Percentiles rank a stretch among this genome's conserved stretches.
These are phyloP conservation scores for Anguilla rostrata DNA, from an alignment of 2,113 vertebrate genomes.

Conservation along the genomic window DNA sequence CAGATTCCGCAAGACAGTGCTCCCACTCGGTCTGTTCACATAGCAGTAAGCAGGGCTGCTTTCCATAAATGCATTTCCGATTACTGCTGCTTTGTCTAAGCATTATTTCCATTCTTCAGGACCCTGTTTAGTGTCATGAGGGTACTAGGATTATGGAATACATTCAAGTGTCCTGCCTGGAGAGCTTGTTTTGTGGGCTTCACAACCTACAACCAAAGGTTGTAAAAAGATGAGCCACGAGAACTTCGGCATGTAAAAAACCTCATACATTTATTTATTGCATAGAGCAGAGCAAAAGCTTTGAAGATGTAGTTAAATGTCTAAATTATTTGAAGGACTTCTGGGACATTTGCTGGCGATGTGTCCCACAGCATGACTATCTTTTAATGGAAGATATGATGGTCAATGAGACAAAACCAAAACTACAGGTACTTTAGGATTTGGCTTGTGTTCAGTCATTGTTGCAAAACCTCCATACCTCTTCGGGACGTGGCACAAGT, in stretches of 20 bases:
- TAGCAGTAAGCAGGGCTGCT: background rate
- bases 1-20: conserved; percentile 19
- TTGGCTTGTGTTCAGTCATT: background rate
- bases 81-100: too few species aligned
- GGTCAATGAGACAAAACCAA: background rate
- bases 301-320: background rate
- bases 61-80: too few species aligned
- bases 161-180: too few species aligned
- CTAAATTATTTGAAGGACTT: background rate
- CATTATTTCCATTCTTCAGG: too few species aligned
- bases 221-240: too few species aligned
- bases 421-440: background rate
- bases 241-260: too few species aligned
- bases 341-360: background rate
- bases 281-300: too few species aligned
- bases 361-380: background rate
- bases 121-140: too few species aligned
- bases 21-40: background rate
- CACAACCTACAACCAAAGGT: too few species aligned
- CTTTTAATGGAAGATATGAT: background rate
- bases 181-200: too few species aligned
- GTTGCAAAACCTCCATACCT: background rate
- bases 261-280: too few species aligned
- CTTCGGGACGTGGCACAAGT: background rate
- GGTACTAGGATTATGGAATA: too few species aligned